These are phyloP conservation scores for Petrocephalus schoutedeni DNA, from an alignment of 2,797 vertebrate genomes.

Conservation along the genomic window DNA sequence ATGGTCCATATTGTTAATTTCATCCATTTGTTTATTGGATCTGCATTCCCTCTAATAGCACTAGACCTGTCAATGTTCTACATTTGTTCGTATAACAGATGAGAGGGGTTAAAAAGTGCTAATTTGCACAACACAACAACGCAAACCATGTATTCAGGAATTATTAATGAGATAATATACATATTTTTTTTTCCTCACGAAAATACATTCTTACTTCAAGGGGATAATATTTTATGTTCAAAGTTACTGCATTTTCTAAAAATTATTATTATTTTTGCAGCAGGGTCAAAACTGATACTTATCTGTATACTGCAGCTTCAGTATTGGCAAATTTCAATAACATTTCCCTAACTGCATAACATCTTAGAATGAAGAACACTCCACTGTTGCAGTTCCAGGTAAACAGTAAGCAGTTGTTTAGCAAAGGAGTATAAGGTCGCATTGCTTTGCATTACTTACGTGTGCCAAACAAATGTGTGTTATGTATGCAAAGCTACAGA, in stretches of 20 bases:
- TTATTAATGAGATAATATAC: constrained; percentile 1
- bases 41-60: neutral
- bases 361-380: constrained; percentile 36
- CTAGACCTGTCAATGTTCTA: neutral
- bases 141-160: neutral
- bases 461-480: constrained; percentile 56
- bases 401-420: constrained; percentile 43
- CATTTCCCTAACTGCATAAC: constrained; percentile 47
- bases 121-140: neutral
- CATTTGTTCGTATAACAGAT: neutral
- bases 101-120: neutral
- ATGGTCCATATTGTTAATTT: constrained; percentile 33
- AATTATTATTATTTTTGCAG: neutral
- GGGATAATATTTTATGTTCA: neutral
- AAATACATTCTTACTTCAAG: constrained; percentile 13
- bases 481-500: constrained; percentile 55
- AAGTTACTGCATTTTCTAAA: neutral
- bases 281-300: neutral
- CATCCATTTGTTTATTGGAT: neutral
- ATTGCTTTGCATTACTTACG: constrained; percentile 60
- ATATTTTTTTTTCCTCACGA: neutral
- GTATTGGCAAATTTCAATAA: constrained; percentile 43
- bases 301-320: constrained; percentile 5
- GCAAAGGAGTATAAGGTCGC: constrained; percentile 15
- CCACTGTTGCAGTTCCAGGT: constrained; percentile 45